These are phyloP conservation scores for Daboia siamensis DNA, from an alignment of 2,113 vertebrate species.

Conservation along the genomic window DNA sequence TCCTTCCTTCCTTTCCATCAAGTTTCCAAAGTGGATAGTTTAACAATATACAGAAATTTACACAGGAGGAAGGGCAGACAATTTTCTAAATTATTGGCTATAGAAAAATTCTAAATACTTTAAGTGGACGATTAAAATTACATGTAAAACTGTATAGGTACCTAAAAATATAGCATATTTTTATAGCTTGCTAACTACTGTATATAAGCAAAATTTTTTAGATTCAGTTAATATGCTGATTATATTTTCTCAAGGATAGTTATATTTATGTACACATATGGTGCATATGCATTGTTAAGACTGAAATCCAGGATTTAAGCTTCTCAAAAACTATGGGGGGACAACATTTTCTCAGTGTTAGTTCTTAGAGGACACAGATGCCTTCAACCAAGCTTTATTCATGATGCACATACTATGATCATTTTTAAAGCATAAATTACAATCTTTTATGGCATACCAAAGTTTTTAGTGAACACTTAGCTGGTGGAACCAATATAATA, in stretches of 20 bases:
- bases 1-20: too few species aligned
- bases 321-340: neutral
- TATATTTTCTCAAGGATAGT: neutral
- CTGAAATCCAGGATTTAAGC: neutral
- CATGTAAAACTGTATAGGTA: neutral
- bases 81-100: neutral
- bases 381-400: neutral
- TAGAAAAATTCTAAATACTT: neutral
- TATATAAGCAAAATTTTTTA: neutral
- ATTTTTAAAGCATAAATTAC: neutral
- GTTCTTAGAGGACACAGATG: neutral
- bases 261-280: neutral
- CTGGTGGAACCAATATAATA: neutral
- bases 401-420: neutral
- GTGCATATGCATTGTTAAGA: neutral
- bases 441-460: neutral
- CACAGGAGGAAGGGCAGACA: neutral
- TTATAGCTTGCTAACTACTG: neutral
- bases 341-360: neutral
- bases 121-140: neutral
- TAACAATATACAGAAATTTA: neutral
- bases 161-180: neutral
- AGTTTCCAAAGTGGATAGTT: neutral
- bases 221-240: neutral
- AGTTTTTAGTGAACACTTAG: neutral